Conservation (phyloP, 2,113 vertebrate species). For the Mus pahari region DNA sequence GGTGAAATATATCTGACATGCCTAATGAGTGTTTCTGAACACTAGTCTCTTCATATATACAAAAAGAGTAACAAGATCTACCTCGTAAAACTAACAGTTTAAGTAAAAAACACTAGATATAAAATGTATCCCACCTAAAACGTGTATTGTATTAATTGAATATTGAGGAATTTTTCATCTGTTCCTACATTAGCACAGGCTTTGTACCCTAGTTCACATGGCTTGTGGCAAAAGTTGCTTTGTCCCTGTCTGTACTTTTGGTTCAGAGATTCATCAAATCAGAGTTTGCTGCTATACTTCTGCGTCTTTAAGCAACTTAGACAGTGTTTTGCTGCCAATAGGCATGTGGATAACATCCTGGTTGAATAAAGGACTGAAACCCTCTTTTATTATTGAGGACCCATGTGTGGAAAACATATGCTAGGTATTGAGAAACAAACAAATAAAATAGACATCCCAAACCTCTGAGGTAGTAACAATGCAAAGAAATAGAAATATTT, state of each 20-base stretch:
- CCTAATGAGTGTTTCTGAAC: background rate
- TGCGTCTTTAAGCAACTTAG: background rate
- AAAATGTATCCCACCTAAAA: background rate
- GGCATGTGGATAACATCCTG: background rate
- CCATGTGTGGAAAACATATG: background rate
- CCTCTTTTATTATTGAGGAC: conserved; percentile 34
- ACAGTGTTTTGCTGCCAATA: background rate
- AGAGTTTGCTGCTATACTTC: background rate
- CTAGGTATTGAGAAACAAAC: background rate
- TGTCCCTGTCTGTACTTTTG: conserved; percentile 16
- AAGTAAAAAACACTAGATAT: conserved; percentile 31
- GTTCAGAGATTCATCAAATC: background rate
- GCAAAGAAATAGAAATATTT: conserved; percentile 30
- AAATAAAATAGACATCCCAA: background rate
- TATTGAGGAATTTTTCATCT: background rate
- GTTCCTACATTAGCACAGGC: background rate
- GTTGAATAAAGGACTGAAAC: conserved; percentile 42
- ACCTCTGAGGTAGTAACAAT: background rate
- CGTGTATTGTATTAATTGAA: background rate
- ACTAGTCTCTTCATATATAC: conserved; percentile 39
- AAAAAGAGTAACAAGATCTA: background rate
- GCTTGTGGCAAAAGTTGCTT: conserved; percentile 15
- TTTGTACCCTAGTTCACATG: background rate
- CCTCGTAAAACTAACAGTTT: conserved; percentile 24
- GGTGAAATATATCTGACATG: background rate